These are phyloP conservation scores for Erannis defoliaria DNA, from an alignment of 2,888 invertebrate species.

Conservation along the genomic window DNA sequence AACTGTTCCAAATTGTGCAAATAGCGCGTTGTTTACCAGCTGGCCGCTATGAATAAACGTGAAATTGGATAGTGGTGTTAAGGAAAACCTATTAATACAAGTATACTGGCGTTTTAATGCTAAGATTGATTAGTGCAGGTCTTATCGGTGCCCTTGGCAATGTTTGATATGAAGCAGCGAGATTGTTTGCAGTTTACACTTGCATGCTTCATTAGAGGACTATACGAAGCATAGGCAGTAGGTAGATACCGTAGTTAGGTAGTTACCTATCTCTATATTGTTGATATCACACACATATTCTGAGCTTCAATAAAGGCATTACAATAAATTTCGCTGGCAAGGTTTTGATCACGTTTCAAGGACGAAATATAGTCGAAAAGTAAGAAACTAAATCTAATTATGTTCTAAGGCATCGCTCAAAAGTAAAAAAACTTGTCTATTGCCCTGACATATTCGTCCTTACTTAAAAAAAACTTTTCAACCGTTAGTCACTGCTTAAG, in stretches of 20 bases:
- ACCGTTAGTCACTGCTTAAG: too few relatives aligned
- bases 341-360: too few relatives aligned
- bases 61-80: slow-evolving; percentile 52
- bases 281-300: too few relatives aligned
- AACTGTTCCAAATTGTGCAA: slow-evolving; percentile 70
- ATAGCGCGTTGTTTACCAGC: slow-evolving; percentile 65
- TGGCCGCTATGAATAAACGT: slow-evolving; percentile 65
- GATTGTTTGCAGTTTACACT: slow-evolving; percentile 26
- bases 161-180: slow-evolving; percentile 19
- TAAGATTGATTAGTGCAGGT: slow-evolving; percentile 30
- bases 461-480: too few relatives aligned
- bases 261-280: too few relatives aligned
- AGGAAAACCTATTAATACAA: slow-evolving; percentile 30
- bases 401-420: too few relatives aligned
- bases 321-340: slow-evolving; percentile 23
- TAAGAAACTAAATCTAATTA: too few relatives aligned
- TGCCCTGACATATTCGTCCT: too few relatives aligned
- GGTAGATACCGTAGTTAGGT: too few relatives aligned
- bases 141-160: slow-evolving; percentile 40
- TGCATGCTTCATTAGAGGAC: slow-evolving; percentile 19
- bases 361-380: too few relatives aligned
- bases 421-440: too few relatives aligned
- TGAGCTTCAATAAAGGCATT: slow-evolving; percentile 15
- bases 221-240: too few relatives aligned
- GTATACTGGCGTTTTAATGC: slow-evolving; percentile 39